Base-by-base conservation (phyloP, 2,797 vertebrate genomes). In the Taenioides sp. region DNA sequence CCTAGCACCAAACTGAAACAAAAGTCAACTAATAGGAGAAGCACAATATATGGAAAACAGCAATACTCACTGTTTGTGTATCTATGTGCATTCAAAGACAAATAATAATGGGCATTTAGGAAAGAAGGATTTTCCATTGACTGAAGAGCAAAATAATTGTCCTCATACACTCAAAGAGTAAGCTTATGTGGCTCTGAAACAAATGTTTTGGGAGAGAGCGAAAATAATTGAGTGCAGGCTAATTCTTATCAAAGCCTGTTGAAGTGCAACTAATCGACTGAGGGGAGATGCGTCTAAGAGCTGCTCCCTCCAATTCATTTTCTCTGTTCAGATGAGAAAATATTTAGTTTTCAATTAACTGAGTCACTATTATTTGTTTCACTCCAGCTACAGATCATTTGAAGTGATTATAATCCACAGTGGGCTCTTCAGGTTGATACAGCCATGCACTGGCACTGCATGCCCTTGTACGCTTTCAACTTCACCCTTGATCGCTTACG, bases 331-430 rank as follows among this genome's bases (percentile, higher is more conserved):
- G 85, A 91, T 88, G 88, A 91, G 85, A 92, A 92, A 92, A 91
- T 91, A 89, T 92, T 92, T 92, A 80, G 85, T 92, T 94, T 94
- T 94, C 90, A 94, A 92, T 94, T 91, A 93, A 90, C 88, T 82
- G 89, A 92, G 94, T 93, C 89, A 87, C 90, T 90, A 86, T 92
- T 90, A 91, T 94, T 93, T 91, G 91, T 91, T 92, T 87, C 91
- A 87, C 83, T 84, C 76, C 78, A 84, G 87, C 86, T 83, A 84
- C 86, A 86, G 90, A 91, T 91, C 91, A 91, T 88, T 88, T 85
- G 76, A 86, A 90, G 86, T 81, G 85, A 92, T 92, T 93, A 85
- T 72, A 88, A 88, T 80, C 76, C 83, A 80, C 80, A 79, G 78
- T 76, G 71, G 70, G 60, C 80, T 80, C 78, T 79, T 82, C 85